Evolutionary conservation across 2,113 vertebrate genomes (phyloP).

Genomic region (Pitta sordida): DNA sequence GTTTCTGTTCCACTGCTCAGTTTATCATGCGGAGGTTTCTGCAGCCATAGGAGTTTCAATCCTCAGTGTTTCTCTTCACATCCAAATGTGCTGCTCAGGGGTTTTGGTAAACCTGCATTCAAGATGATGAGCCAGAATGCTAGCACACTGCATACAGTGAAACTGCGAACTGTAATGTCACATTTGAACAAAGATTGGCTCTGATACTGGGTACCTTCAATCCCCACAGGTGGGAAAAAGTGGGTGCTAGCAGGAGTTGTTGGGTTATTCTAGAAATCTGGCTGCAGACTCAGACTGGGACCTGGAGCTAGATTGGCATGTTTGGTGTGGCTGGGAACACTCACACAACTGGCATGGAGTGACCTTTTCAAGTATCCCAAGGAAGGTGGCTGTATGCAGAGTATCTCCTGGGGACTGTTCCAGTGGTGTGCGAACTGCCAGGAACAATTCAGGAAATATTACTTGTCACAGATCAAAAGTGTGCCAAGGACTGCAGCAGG

Average conservation of each 20-base stretch:
- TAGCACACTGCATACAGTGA: neutral
- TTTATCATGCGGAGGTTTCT: neutral
- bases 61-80: neutral
- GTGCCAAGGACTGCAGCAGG: neutral
- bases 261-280: neutral
- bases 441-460: neutral
- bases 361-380: neutral
- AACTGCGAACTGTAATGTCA: neutral
- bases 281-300: neutral
- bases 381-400: neutral
- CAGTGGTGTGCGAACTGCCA: neutral
- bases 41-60: neutral
- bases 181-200: neutral
- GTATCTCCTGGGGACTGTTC: neutral
- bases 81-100: neutral
- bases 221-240: neutral
- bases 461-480: neutral
- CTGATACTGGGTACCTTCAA: neutral
- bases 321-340: neutral
- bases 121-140: rapidly evolving
- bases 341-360: rapidly evolving
- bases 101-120: neutral
- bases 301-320: neutral
- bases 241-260: neutral
- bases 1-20: neutral